These are phyloP conservation scores for Platycheirus albimanus DNA, from an alignment of 2,888 invertebrate species.

Conservation along the genomic window DNA sequence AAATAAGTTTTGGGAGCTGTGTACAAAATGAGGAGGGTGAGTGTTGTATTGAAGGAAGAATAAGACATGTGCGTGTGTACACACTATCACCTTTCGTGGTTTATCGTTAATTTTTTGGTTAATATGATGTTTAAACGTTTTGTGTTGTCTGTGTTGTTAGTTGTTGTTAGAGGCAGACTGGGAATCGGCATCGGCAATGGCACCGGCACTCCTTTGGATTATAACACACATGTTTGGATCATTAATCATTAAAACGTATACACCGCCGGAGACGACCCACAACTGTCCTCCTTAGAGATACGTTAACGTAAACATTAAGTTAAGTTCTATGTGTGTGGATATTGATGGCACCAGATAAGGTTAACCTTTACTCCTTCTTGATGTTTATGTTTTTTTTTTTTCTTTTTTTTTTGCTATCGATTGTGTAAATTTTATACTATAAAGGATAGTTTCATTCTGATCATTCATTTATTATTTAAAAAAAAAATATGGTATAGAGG, in stretches of 20 bases:
- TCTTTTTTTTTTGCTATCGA: too few species aligned
- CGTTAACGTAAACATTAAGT: slow-evolving; percentile 38
- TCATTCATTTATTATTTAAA: too few species aligned
- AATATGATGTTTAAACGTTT: slow-evolving; percentile 71
- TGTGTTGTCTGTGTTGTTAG: slow-evolving; percentile 18
- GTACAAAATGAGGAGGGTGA: background rate
- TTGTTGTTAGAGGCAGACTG: too few species aligned
- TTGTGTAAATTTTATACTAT: too few species aligned
- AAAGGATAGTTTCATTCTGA: too few species aligned
- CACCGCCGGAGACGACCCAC: slow-evolving; percentile 80
- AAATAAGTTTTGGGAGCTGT: slow-evolving; percentile 25
- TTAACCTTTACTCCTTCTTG: too few species aligned
- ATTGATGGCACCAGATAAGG: background rate
- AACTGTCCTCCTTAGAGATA: slow-evolving; percentile 63
- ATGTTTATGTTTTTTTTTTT: too few species aligned
- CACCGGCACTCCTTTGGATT: slow-evolving; percentile 51
- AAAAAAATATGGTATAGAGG: too few species aligned
- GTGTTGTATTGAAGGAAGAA: background rate
- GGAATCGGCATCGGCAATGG: slow-evolving; percentile 17
- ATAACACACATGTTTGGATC: slow-evolving; percentile 81
- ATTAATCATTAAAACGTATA: slow-evolving; percentile 80
- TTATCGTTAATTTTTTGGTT: slow-evolving; percentile 72
- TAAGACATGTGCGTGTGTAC: slow-evolving; percentile 28
- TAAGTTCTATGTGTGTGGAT: too few species aligned
- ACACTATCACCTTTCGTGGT: slow-evolving; percentile 67